Evolutionary conservation across 2,888 invertebrate genomes (phyloP), one percentile per base, ranked within the genome.

Genomic region (Pandemis heparana): DNA sequence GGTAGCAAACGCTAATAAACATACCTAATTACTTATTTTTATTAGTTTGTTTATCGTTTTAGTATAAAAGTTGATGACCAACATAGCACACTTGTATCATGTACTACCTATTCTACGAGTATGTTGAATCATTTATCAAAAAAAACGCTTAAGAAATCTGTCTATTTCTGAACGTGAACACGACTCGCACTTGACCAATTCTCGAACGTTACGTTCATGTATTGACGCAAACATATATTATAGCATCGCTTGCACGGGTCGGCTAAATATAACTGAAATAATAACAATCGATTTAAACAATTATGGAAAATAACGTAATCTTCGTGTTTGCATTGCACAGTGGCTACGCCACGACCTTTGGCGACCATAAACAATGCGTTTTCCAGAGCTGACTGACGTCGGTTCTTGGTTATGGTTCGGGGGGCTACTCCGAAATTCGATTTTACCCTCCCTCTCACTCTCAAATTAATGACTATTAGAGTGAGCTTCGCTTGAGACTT

Each of bases 271-370:
- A 63, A 8, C 43, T 46, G 43, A n/a, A 16, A 63, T n/a, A 63
- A 56, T 67, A 67, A 56, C 53, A 59, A 67, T 67, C 38, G 51
- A 18, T 56, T 67, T 39, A 12, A 66, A 61, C 59, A 69, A 39
- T 69, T 59, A 69, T 48, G 59, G 69, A 46, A 61, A 69, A 61
- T 61, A 59, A 69, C 61, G 32, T 48, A 61, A 69, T 59, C 41
- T 69, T 69, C 8, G 23, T 61, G 46, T 59, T 16, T 23, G 51
- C 14, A 41, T n/a, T n/a, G n/a, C 14, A 12, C n/a, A 41, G 32
- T 16, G 39, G 41, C 39, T 10, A 41, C 41, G 63, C 46, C n/a
- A 14, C 63, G 46, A 46, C 63, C 63, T 63, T 46, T 46, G 46
- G 32, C 46, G 5, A 12, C 1, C 12, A 63, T 32, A 63, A 63